These are phyloP conservation scores for Lobophora halterata DNA, from an alignment of 2,888 invertebrate genomes.

Conservation along the genomic window DNA sequence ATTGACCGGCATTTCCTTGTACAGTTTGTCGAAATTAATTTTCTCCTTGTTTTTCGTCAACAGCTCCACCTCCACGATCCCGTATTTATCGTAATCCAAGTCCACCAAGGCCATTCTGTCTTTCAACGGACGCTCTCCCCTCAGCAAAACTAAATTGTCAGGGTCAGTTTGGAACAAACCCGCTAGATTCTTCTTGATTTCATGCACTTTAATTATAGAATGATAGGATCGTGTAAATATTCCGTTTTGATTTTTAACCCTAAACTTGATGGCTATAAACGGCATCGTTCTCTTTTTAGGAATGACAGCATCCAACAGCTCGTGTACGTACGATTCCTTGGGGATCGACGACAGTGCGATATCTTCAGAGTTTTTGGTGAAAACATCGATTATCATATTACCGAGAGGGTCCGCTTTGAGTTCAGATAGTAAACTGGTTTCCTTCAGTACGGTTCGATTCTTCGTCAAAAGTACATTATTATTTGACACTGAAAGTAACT, in stretches of 20 bases:
- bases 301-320: conserved; percentile 58
- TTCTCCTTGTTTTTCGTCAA: conserved; percentile 63
- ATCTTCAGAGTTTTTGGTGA: conserved; percentile 65
- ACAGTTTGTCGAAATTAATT: conserved; percentile 65
- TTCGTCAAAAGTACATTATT: conserved; percentile 64
- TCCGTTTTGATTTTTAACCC: conserved; percentile 59
- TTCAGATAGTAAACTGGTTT: conserved; percentile 58
- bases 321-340: conserved; percentile 67
- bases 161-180: conserved; percentile 79
- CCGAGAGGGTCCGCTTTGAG: conserved; percentile 64
- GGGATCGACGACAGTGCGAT: conserved; percentile 65
- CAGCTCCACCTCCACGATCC: conserved; percentile 69
- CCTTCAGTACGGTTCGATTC: conserved; percentile 68
- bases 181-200: conserved; percentile 82
- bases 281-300: conserved; percentile 66
- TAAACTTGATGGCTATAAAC: conserved; percentile 74
- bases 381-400: conserved; percentile 66
- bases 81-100: conserved; percentile 72
- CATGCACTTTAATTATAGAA: conserved; percentile 75
- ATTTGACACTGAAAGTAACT: conserved; percentile 61
- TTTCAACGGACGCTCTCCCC: conserved; percentile 63
- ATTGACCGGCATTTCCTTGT: conserved; percentile 63
- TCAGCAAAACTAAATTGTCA: conserved; percentile 70
- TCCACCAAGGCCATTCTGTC: conserved; percentile 68
- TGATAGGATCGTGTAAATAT: conserved; percentile 78